Base-by-base conservation (phyloP, 2,797 vertebrate species). In the Myioborus miniatus region DNA sequence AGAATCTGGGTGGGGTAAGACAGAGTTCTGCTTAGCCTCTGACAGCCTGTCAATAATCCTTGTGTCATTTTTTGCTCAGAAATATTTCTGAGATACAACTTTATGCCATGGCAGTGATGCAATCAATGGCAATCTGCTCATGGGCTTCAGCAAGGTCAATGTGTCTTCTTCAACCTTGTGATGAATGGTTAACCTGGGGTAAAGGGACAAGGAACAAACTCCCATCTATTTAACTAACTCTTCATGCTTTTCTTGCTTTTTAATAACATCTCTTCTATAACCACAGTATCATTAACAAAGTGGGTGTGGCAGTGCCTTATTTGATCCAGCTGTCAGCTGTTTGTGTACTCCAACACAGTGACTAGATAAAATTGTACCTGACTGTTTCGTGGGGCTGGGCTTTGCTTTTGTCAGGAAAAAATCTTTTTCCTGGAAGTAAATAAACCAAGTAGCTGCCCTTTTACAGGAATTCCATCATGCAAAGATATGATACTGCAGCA, bases 381-480 rank as follows among this genome's bases (percentile, higher is more conserved):
- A 4, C 8, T 4, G 49, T 64, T 72, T 41, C 12, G 1, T 47
- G 37, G 11, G 4, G 18, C 27, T 59, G 14, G 12, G 21, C 24
- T 90, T 86, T 62, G n/a, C 0, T 32, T 79, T 82, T 74, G 12
- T 58, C 76, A 30, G 52, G 36, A 58, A 90, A 83, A 77, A 12
- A 10, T 9, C 0, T 14, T 83, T 90, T 82, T 96, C 41, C 71
- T 95, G 83, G n/a, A 95, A 89, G 58, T 23, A 75, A 62, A 65
- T 82, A 83, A 90, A 87, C 27, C 29, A 16, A 85, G 87, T 70
- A 93, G 77, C 39, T 87, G 26, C 18, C 41, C 32, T 94, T 94
- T 95, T 94, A 92, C 87, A 88, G 84, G 87, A 96, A 91, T 96
- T 89, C 62, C 65, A 90, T 83, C 65, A 23, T 37, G 34, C 65